Conservation (phyloP, 2,113 vertebrate genomes). For the Daphoenositta chrysoptera region DNA sequence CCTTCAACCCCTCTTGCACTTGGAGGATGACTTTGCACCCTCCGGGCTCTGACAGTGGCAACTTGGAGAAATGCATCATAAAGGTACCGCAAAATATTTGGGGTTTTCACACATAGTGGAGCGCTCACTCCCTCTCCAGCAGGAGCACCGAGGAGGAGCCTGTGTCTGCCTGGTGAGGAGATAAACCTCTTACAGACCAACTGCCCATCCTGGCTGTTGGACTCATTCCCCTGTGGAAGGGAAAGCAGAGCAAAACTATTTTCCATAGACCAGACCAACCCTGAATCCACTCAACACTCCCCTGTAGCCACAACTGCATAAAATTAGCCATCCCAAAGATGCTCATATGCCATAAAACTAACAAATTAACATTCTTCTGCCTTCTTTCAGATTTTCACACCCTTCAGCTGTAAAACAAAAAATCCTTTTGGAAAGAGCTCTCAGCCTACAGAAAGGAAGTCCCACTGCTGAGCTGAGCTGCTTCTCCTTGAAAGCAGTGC, state of each 20-base stretch:
- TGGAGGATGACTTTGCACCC: neutral
- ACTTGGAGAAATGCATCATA: neutral
- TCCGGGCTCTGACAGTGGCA: accelerated
- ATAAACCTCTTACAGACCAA: neutral
- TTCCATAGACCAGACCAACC: neutral
- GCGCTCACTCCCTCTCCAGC: neutral
- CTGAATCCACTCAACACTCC: neutral
- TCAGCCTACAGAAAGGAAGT: neutral
- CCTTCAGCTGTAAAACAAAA: neutral
- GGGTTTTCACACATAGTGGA: accelerated
- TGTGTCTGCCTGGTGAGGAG: neutral
- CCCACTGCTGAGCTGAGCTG: neutral
- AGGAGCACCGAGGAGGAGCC: neutral
- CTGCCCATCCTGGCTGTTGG: accelerated
- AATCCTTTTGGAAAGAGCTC: neutral
- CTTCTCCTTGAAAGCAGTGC: neutral
- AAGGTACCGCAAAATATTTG: neutral
- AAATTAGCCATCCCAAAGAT: neutral
- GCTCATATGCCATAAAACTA: neutral
- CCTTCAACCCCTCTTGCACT: neutral
- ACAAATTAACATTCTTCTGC: neutral
- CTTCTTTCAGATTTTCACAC: neutral
- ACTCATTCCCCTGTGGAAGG: neutral
- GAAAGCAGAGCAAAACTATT: neutral
- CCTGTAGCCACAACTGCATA: neutral